Conservation (phyloP, 2,888 invertebrate species). For the Nomada lathburiana region DNA sequence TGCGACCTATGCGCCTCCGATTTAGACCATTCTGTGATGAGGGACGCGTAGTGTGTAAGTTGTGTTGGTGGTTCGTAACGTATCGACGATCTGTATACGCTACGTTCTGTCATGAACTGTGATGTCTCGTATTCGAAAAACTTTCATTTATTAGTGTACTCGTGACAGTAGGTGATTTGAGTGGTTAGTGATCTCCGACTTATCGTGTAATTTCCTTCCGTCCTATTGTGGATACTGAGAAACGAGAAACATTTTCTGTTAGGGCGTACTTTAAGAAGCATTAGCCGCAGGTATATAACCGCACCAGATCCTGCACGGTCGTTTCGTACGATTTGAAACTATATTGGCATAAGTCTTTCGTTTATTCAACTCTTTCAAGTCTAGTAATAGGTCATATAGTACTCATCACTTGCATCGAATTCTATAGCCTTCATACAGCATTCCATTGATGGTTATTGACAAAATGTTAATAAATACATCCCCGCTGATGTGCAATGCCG, state of each 20-base stretch:
- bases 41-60: conserved; percentile 29
- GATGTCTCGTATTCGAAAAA: conserved; percentile 20
- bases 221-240: conserved; percentile 38
- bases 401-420: conserved; percentile 1
- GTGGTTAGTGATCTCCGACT: conserved; percentile 22
- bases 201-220: conserved; percentile 51
- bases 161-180: conserved; percentile 41
- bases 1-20: conserved; percentile 53
- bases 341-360: background rate
- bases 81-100: conserved; percentile 32
- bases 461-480: conserved; percentile 4
- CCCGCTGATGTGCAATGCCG: background rate
- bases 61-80: conserved; percentile 28
- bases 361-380: background rate
- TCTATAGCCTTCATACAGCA: conserved; percentile 8
- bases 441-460: conserved; percentile 6
- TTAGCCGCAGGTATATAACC: conserved; percentile 46
- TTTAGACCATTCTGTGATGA: conserved; percentile 41
- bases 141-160: conserved; percentile 26
- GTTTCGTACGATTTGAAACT: conserved; percentile 3
- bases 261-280: conserved; percentile 28
- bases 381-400: background rate
- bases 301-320: background rate
- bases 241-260: conserved; percentile 37
- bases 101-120: conserved; percentile 49